A percentile compares a stretch with the other conserved stretches of the same genome.
Conservation (phyloP, 1,140 invertebrate species). For the Helicoverpa armigera region DNA sequence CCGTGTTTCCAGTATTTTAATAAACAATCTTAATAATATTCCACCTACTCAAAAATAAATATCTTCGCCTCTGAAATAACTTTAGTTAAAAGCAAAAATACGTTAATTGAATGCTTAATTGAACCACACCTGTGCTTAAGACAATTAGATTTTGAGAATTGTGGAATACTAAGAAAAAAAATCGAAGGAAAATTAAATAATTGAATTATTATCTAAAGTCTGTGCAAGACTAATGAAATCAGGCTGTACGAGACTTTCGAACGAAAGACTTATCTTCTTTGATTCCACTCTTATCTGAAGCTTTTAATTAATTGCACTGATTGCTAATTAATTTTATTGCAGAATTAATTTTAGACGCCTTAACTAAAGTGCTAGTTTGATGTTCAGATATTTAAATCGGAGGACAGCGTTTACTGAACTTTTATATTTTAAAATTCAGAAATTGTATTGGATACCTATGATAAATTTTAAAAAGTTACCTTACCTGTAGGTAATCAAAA, state of each 20-base stretch:
- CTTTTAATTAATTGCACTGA: conserved; percentile 17
- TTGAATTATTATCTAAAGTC: conserved; percentile 9
- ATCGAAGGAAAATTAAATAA: conserved; percentile 13
- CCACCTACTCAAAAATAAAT: too few relatives aligned
- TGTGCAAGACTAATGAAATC: conserved; percentile 15
- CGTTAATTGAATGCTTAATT: background rate
- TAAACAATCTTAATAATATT: too few relatives aligned
- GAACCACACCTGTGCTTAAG: background rate
- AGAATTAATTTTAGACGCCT: background rate
- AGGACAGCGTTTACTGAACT: too few relatives aligned
- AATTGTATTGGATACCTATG: too few relatives aligned
- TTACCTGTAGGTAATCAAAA: too few relatives aligned
- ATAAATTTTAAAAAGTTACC: too few relatives aligned
- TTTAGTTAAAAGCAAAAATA: too few relatives aligned
- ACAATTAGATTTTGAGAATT: background rate
- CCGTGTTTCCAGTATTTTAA: too few relatives aligned
- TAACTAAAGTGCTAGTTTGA: background rate
- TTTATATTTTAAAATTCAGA: too few relatives aligned
- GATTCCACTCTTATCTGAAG: background rate
- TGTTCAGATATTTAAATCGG: too few relatives aligned
- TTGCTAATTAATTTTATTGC: conserved; percentile 8
- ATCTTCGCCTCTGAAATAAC: too few relatives aligned
- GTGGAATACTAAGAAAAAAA: background rate
- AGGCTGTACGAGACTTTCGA: conserved; percentile 9
- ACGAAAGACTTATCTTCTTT: background rate